phyloP scores from a whole-genome alignment of 2,888 invertebrate species.

The Xestia sexstrigata region DNA sequence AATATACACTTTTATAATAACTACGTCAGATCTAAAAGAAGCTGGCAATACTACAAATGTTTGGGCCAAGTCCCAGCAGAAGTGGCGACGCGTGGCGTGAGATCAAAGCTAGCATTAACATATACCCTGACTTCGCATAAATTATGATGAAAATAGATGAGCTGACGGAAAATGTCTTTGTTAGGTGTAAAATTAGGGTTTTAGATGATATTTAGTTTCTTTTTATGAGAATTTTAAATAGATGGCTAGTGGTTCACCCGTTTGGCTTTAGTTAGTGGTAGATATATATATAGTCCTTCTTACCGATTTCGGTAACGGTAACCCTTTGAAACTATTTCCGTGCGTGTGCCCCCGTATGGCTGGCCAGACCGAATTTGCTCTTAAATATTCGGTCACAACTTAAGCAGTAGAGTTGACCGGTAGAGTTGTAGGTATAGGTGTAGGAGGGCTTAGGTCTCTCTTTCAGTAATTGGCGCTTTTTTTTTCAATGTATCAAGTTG shows the following conservation, averaged over 20 bases:
- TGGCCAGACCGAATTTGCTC: too few species aligned
- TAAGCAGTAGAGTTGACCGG: too few species aligned
- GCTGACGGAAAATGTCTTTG: slow-evolving; percentile 42
- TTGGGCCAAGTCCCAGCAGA: slow-evolving; percentile 44
- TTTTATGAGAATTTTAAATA: not conserved
- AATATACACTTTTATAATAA: slow-evolving; percentile 29
- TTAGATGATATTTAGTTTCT: not conserved
- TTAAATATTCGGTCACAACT: too few species aligned
- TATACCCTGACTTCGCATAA: slow-evolving; percentile 76
- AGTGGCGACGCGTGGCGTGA: slow-evolving; percentile 71
- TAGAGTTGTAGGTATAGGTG: too few species aligned
- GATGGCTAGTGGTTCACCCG: not conserved
- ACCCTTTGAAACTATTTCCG: too few species aligned
- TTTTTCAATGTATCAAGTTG: too few species aligned
- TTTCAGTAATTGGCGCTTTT: too few species aligned
- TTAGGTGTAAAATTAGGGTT: slow-evolving; percentile 12
- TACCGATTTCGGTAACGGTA: too few species aligned
- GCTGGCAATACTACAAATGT: slow-evolving; percentile 54
- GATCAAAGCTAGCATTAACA: slow-evolving; percentile 78
- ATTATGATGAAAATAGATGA: slow-evolving; percentile 49
- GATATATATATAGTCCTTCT: too few species aligned
- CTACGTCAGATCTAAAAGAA: slow-evolving; percentile 26
- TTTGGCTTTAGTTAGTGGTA: not conserved
- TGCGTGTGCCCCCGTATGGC: too few species aligned
- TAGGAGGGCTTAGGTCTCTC: too few species aligned